Base-by-base conservation (phyloP, 2,888 invertebrate genomes). In the Himalopsyche tibetana region DNA sequence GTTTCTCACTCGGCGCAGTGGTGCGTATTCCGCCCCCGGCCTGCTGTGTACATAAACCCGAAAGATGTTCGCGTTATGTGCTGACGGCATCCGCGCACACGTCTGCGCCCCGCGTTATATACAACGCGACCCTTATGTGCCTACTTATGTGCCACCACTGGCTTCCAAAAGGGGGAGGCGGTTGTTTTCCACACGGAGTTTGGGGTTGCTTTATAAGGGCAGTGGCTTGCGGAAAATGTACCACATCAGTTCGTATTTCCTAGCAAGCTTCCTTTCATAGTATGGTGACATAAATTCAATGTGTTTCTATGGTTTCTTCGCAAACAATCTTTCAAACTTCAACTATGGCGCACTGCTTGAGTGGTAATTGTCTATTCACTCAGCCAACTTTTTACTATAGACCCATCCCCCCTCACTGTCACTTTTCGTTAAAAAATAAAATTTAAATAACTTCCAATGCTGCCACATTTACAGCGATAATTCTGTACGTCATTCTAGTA, bases 51-150 rank as follows among this genome's bases (percentile, higher is more conserved):
- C 87, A 88, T 86, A 88, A 88, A 86, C 87, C 88, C 87, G 87
- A 88, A 88, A 88, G 88, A 88, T 88, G 86, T 85, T 87, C 87
- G 84, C 88, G 88, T 84, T 87, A 87, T 87, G 87, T 87, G 87
- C 85, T 84, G 82, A 85, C 84, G 85, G 85, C 88, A 86, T 85
- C 87, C 84, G 87, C 87, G 87, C 84, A 88, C 88, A 83, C 87
- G 63, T 63, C 63, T 63, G 63, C 63, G 63, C 63, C 63, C 28
- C 63, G 63, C 63, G 63, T 63, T 63, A 63, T 63, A 63, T 63
- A 63, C 63, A 63, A 63, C 63, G 63, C 63, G 63, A 63, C 63
- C 63, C 63, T 63, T 63, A 63, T 63, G 19, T 63, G 63, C 63
- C 63, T 63, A 19, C 63, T 63, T 63, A 63, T 63, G 63, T 63